Evolutionary conservation across 2,797 vertebrate species (phyloP).

Genomic region (Phalloptychus januarius): DNA sequence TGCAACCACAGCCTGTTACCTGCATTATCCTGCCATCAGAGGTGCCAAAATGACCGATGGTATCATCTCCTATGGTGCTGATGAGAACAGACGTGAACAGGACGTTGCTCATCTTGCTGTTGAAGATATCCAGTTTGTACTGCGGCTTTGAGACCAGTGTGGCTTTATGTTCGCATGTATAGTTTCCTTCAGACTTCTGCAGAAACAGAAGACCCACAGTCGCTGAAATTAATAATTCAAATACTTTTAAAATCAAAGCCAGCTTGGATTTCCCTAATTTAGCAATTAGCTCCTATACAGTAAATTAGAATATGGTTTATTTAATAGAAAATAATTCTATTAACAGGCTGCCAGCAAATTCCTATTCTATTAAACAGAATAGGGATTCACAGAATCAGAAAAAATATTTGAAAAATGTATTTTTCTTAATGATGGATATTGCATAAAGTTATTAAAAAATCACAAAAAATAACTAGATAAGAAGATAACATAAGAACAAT

Average conservation of each 20-base stretch:
- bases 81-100: slow-evolving; percentile 89
- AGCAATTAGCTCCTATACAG: not conserved
- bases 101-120: slow-evolving; percentile 80
- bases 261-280: not conserved
- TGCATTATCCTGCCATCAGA: slow-evolving; percentile 88
- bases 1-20: slow-evolving; percentile 70
- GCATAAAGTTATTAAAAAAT: not conserved
- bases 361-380: not conserved
- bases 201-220: slow-evolving; percentile 27
- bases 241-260: not conserved
- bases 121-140: slow-evolving; percentile 88
- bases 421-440: not conserved
- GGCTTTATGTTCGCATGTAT: slow-evolving; percentile 83
- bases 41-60: slow-evolving; percentile 92
- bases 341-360: too few species aligned
- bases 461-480: not conserved
- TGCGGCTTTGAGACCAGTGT: slow-evolving; percentile 80
- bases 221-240: not conserved
- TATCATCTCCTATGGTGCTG: slow-evolving; percentile 80
- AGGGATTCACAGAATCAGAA: not conserved
- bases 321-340: too few species aligned
- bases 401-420: not conserved
- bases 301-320: not conserved
- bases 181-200: slow-evolving; percentile 71
- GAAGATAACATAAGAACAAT: too few species aligned